Evolutionary conservation across 2,888 invertebrate species (phyloP), one percentile per base, ranked within the genome.

Genomic region (Drosophila limbata): DNA sequence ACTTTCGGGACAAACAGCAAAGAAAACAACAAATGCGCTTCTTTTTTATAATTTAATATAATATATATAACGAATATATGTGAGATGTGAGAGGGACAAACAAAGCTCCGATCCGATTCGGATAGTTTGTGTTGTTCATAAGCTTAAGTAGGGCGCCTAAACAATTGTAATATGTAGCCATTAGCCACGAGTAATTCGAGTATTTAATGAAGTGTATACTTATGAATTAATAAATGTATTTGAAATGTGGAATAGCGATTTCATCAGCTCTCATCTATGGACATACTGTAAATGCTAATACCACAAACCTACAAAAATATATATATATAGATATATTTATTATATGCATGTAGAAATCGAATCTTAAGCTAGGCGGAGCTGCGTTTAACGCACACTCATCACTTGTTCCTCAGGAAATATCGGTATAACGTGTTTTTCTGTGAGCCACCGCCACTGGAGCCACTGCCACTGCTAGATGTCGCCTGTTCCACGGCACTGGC

Each of bases 341-440:
- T 33, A 35, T 25, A 37, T 37, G 37, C n/a, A 8, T 37, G 37
- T 37, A n/a, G 37, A n/a, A 59, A 55, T 53, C 42, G 25, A 68
- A 64, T 11, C 40, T 52, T 66, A 66, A 57, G 9, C n/a, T 77
- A 64, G 40, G 33, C 35, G 40, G 52, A 31, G 48, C 45, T 65
- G 59, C 76, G 77, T 77, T 73, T 31, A 17, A 79, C 71, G 79
- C 83, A 59, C 62, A 61, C 62, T 35, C 60, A 90, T 94, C 94
- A 94, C 93, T 95, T 95, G 92, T 95, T 94, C 92, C 94, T 94
- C 91, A 95, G 94, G 92, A 95, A 95, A 93, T 95, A 95, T 93
- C 95, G 95, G 92, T 95, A 93, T 82, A 95, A 93, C 82, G 95
- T 94, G 93, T 95, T 95, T 76, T 92, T 92, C 60, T 91, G 90